Percentiles rank a stretch among this genome's conserved stretches.
phyloP scores from a whole-genome alignment of 2,888 invertebrate genomes.

The Idaea biselata region DNA sequence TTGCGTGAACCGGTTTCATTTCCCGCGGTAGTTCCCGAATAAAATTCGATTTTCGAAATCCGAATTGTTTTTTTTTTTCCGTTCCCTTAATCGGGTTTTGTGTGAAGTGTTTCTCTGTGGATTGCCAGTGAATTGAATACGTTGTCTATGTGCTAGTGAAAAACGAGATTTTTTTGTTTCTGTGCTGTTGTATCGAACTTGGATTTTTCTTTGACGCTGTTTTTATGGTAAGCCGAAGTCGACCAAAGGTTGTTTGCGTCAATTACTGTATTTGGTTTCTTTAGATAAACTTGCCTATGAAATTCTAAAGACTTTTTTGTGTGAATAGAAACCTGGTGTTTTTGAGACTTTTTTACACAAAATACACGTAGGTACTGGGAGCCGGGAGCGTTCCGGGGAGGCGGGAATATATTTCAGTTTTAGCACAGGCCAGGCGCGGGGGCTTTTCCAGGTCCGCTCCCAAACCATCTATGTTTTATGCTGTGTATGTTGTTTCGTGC shows the following conservation, averaged over 20 bases:
- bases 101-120: conserved; percentile 39
- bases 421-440: no score
- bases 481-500: no score
- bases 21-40: conserved; percentile 57
- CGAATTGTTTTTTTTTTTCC: conserved; percentile 36
- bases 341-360: background rate
- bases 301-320: background rate
- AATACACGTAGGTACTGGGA: no score
- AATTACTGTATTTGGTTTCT: background rate
- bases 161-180: conserved; percentile 50
- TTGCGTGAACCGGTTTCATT: conserved; percentile 29
- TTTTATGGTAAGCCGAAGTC: conserved; percentile 63
- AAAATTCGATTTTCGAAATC: conserved; percentile 33
- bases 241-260: conserved; percentile 37
- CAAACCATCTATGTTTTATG: no score
- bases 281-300: background rate
- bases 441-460: no score
- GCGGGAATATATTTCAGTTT: no score
- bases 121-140: conserved; percentile 40
- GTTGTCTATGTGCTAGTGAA: conserved; percentile 53
- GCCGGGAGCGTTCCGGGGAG: no score
- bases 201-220: conserved; percentile 61
- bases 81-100: conserved; percentile 13
- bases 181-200: conserved; percentile 51
- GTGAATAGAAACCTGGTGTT: background rate